Conservation (phyloP, 2,113 vertebrate genomes). For the Oryctolagus cuniculus region DNA sequence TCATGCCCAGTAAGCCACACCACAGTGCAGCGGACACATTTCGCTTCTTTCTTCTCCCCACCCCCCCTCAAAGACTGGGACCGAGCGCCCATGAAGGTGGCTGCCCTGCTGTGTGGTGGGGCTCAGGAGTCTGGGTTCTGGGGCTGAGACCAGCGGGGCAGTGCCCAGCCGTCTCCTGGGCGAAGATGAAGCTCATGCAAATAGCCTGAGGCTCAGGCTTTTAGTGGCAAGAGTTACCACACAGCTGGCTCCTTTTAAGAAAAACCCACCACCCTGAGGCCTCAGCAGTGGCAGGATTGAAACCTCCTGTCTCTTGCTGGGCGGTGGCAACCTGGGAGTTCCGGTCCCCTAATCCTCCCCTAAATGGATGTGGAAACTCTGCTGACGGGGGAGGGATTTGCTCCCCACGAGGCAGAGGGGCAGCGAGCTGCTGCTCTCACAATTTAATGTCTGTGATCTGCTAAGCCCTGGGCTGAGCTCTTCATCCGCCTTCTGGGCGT, state of each 20-base stretch:
- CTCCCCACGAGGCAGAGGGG: not conserved
- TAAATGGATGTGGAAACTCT: constrained; percentile 1
- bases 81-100: not conserved
- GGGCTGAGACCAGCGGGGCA: not conserved
- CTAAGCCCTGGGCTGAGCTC: not conserved
- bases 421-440: not conserved
- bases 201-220: not conserved
- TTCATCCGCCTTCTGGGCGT: not conserved
- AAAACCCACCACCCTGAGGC: not conserved
- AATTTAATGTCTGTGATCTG: constrained; percentile 52
- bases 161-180: accelerated
- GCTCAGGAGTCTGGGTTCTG: not conserved
- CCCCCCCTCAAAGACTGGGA: not conserved
- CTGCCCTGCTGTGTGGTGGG: not conserved
- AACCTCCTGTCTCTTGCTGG: not conserved
- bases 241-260: constrained; percentile 9
- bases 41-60: not conserved
- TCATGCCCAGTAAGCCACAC: not conserved
- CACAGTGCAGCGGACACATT: accelerated
- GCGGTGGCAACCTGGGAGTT: not conserved
- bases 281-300: constrained; percentile 25
- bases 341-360: constrained; percentile 27
- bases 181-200: not conserved
- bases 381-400: constrained; percentile 62
- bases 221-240: not conserved